Evolutionary conservation across 2,113 vertebrate genomes (phyloP), one percentile per base, ranked within the genome.

Genomic region (Cercocebus atys): DNA sequence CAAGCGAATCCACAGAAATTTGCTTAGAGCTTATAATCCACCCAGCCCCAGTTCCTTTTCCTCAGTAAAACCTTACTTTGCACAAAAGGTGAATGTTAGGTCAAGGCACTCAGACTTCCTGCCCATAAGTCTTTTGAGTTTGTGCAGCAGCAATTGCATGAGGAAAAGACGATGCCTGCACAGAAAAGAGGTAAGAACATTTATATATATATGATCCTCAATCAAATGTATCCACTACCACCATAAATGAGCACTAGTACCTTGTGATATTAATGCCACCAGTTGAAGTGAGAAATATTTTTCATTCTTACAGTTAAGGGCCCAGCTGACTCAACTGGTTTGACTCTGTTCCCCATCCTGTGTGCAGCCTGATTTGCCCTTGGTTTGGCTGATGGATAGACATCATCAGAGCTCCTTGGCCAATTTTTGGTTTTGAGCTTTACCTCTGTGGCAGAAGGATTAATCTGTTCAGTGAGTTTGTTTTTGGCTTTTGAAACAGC

Each of bases 401-500:
- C n/a, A 57, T 78, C 66, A 86, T 20, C 40, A 79, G 40, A 70
- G 47, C 35, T 96, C 52, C 64, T 94, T 82, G 22, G n/a, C 73
- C 45, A 95, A 18, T 43, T 94, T 93, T 94, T 50, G 76, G 45
- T 79, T 97, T 96, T 94, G 79, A 85, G 38, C 14, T 96, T 87
- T 75, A 30, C 57, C 50, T 90, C 93, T 96, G 38, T 78, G 22
- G 8, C 52, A 86, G 55, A 81, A 96, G 66, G 22, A 79, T 96
- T 94, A 94, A 93, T 90, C 76, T 95, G 40, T 43, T 95, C 45
- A 79, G 40, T 75, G 8, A 66, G 14, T 82, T 92, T 92, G 35
- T 30, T 88, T 96, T 93, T 81, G 70, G 76, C 78, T 90, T 95
- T 95, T 94, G 89, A 97, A 95, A 85, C 17, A 93, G 8, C 61